These are phyloP conservation scores for Eupeodes corollae DNA, from an alignment of 1,140 invertebrate species.

Conservation along the genomic window DNA sequence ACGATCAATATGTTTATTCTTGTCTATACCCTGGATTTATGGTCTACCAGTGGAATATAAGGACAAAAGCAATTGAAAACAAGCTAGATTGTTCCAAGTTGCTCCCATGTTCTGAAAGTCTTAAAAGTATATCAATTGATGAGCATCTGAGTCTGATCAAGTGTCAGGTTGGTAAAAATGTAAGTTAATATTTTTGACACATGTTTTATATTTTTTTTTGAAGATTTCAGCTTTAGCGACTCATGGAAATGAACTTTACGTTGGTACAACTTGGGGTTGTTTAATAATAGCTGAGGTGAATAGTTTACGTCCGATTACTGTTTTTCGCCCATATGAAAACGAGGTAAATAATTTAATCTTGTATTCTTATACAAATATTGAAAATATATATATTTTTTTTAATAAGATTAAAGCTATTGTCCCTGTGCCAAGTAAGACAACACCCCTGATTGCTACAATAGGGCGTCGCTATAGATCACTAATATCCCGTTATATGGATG, in stretches of 20 bases:
- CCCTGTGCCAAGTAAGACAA: conserved; percentile 30
- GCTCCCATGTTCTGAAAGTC: conserved; percentile 79
- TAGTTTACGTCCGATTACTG: conserved; percentile 71
- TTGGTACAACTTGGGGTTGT: conserved; percentile 87
- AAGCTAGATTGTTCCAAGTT: conserved; percentile 85
- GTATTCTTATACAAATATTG: background rate
- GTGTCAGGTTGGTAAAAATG: conserved; percentile 42
- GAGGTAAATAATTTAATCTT: conserved; percentile 44
- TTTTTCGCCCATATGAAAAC: conserved; percentile 81
- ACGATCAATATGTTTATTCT: conserved; percentile 56
- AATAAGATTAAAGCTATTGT: conserved; percentile 37
- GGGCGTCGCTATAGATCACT: conserved; percentile 74
- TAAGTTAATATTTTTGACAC: conserved; percentile 34
- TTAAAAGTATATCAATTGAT: conserved; percentile 85
- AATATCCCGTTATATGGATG: conserved; percentile 57
- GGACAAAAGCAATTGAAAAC: conserved; percentile 53
- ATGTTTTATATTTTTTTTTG: conserved; percentile 4
- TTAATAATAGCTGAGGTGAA: conserved; percentile 73
- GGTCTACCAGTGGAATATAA: conserved; percentile 73
- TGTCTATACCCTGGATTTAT: conserved; percentile 70
- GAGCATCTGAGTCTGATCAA: conserved; percentile 68
- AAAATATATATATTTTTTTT: conserved; percentile 19
- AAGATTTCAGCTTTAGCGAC: conserved; percentile 65
- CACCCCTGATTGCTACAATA: conserved; percentile 57
- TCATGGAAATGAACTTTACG: conserved; percentile 60